Percentiles rank a stretch among this genome's conserved stretches.
phyloP scores from a whole-genome alignment of 2,113 vertebrate genomes.

The Abramis brama region DNA sequence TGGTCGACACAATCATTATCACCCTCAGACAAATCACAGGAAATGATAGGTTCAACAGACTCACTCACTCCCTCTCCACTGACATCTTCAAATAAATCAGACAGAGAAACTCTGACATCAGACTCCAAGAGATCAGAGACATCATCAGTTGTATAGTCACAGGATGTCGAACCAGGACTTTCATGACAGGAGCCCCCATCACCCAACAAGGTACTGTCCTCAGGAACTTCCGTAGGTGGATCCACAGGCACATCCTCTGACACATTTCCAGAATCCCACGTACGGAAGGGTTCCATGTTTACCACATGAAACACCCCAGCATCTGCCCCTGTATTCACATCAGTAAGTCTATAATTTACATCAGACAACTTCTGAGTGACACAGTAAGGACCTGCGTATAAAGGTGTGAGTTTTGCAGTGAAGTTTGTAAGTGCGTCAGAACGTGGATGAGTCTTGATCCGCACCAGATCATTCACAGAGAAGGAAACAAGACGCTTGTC shows the following conservation, averaged over 20 bases:
- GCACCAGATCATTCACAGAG: no score
- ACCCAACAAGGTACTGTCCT: not conserved
- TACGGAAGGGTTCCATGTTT: not conserved
- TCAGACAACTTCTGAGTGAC: not conserved
- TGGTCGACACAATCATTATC: not conserved
- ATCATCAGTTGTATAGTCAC: not conserved
- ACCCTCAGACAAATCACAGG: no score
- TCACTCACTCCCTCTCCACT: not conserved
- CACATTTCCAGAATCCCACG: not conserved
- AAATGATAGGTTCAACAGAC: not conserved
- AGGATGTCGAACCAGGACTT: not conserved
- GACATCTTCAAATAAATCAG: not conserved
- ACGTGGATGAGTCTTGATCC: no score
- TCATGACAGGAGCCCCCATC: not conserved
- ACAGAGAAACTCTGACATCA: not conserved
- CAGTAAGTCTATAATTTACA: not conserved
- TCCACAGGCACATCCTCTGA: not conserved
- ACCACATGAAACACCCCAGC: slow-evolving; percentile 5
- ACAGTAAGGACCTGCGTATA: not conserved
- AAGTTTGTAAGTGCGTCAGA: not conserved
- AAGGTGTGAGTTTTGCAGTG: not conserved
- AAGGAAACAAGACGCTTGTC: no score
- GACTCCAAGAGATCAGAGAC: not conserved
- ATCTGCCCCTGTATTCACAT: no score
- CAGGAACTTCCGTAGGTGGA: not conserved